Evolutionary conservation across 2,113 vertebrate species (phyloP).

Genomic region (Rhinopithecus roxellana): DNA sequence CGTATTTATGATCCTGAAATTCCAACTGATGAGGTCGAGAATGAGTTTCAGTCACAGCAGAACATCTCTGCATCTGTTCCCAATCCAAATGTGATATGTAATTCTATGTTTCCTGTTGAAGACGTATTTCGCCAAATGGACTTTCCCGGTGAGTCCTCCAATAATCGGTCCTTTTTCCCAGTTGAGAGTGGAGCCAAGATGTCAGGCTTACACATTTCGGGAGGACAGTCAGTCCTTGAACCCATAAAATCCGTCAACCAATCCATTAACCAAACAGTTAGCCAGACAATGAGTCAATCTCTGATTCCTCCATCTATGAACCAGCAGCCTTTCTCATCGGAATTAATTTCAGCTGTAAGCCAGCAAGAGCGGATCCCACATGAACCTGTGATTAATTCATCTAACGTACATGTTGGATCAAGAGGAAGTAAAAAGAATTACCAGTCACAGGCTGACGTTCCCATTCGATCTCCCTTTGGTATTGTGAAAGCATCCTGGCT

Average conservation of each 20-base stretch:
- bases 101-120: slow-evolving; percentile 79
- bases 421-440: slow-evolving; percentile 74
- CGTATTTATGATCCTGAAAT: slow-evolving; percentile 75
- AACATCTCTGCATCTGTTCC: slow-evolving; percentile 53
- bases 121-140: slow-evolving; percentile 75
- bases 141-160: slow-evolving; percentile 75
- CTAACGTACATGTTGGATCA: slow-evolving; percentile 5
- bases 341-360: slow-evolving; percentile 74
- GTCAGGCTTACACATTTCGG: slow-evolving; percentile 74
- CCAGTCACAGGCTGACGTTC: slow-evolving; percentile 44
- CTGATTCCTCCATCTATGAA: slow-evolving; percentile 72
- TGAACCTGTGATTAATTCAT: slow-evolving; percentile 55
- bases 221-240: slow-evolving; percentile 75
- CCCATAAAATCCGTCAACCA: slow-evolving; percentile 74
- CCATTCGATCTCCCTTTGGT: slow-evolving; percentile 86
- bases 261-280: slow-evolving; percentile 74
- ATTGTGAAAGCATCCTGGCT: slow-evolving; percentile 87
- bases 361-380: slow-evolving; percentile 73
- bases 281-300: slow-evolving; percentile 79
- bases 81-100: slow-evolving; percentile 65
- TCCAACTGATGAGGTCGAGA: slow-evolving; percentile 78
- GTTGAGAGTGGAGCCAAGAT: slow-evolving; percentile 79
- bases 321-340: slow-evolving; percentile 78
- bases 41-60: slow-evolving; percentile 79
- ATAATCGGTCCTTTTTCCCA: slow-evolving; percentile 75